Evolutionary conservation across 2,888 invertebrate species (phyloP), one percentile per base, ranked within the genome.

Genomic region (Eurois occulta): DNA sequence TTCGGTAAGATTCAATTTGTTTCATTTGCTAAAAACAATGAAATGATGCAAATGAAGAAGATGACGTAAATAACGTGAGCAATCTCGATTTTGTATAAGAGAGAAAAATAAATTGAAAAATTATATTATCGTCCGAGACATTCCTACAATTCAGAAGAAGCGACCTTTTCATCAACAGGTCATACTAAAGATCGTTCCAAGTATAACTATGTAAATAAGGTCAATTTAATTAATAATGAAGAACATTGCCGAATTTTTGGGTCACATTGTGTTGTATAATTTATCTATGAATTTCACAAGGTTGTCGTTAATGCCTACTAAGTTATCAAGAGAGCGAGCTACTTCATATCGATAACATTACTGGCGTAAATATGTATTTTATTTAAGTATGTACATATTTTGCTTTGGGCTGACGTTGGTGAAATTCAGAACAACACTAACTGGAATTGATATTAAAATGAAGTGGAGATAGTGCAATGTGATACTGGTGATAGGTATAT

Each of bases 191-290:
- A 78, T 69, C 38, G 28, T 69, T 66, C 28, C 21, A 72, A 67
- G 8, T 18, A 32, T n/a, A 80, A 73, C 3, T 35, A 77, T 75
- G 75, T 75, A 80, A 72, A 62, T 71, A 38, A 89, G 85, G 88
- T 87, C 81, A 88, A 81, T 78, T 82, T 81, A 80, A 84, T 83
- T 74, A 78, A 80, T 69, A 70, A 72, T 71, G 55, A 80, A 71
- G 69, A 83, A 80, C 78, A 88, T 83, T 87, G 88, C 89, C 88
- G 85, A 91, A 90, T 88, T 91, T 81, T 87, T 72, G n/a, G 87
- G 89, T 92, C 91, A 92, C 92, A 91, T 91, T 92, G 89, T 90
- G 82, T 87, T 83, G 85, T 81, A 80, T 86, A 87, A 87, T 80
- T 77, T 85, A 87, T 88, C 86, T 89, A 79, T 89, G 91, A 89